Conservation (phyloP, 2,888 invertebrate species). For the Xylota sylvarum region DNA sequence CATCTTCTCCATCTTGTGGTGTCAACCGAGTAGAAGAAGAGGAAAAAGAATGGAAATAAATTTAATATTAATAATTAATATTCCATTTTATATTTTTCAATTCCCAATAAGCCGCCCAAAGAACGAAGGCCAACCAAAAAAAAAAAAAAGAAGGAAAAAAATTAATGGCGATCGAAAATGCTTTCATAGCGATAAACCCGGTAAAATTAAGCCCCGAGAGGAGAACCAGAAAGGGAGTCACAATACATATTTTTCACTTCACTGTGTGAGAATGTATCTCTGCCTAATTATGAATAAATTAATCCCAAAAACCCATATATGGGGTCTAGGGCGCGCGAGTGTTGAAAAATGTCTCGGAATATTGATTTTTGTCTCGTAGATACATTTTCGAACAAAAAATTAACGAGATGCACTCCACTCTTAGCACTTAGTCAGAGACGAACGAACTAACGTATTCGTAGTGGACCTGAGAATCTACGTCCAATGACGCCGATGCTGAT, state of each 20-base stretch:
- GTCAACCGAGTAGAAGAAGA: constrained; percentile 17
- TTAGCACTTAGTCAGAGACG: constrained; percentile 45
- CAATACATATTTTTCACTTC: constrained; percentile 52
- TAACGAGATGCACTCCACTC: constrained; percentile 54
- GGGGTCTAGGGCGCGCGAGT: constrained; percentile 11
- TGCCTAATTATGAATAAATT: constrained; percentile 74
- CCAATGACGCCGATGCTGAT: constrained; percentile 51
- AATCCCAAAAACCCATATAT: constrained; percentile 30
- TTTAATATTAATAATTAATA: constrained; percentile 74
- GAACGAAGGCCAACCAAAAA: constrained; percentile 35
- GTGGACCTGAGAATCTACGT: constrained; percentile 22
- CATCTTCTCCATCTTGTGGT: constrained; percentile 48
- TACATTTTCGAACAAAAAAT: constrained; percentile 7
- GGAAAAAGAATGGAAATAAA: constrained; percentile 1
- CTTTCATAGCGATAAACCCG: constrained; percentile 66
- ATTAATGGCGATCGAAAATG: constrained; percentile 65
- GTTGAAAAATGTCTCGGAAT: constrained; percentile 52
- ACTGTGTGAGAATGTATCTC: constrained; percentile 24
- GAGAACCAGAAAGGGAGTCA: constrained; percentile 32
- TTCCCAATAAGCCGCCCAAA: constrained; percentile 40
- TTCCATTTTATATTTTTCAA: constrained; percentile 68
- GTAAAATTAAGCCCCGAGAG: constrained; percentile 42
- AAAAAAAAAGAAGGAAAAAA: neutral
- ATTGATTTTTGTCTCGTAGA: constrained; percentile 50
- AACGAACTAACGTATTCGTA: neutral